phyloP scores from a whole-genome alignment of 2,797 vertebrate genomes.

The Hoplostethus atlanticus region DNA sequence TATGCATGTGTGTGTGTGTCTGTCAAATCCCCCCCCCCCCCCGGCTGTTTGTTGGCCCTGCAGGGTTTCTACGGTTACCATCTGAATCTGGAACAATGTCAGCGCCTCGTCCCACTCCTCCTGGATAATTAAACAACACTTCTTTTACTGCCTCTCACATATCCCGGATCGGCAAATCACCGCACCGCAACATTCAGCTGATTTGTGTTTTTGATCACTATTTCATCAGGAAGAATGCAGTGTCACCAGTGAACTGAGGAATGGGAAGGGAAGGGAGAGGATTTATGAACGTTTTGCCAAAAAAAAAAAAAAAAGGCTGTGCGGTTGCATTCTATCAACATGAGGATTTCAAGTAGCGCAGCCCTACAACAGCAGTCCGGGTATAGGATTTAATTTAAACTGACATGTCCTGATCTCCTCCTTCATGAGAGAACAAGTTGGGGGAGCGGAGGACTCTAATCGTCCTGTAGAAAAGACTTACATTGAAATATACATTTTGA shows the following conservation, averaged over 20 bases:
- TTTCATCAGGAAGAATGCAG: constrained; percentile 40
- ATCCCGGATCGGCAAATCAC: constrained; percentile 53
- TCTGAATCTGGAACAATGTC: constrained; percentile 53
- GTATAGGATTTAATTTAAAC: constrained; percentile 35
- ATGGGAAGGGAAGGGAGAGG: not conserved
- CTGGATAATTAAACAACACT: constrained; percentile 69
- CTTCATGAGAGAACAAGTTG: constrained; percentile 28
- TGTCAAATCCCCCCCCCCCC: constrained; percentile 25
- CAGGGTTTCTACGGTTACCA: constrained; percentile 60
- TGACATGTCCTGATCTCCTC: constrained; percentile 39
- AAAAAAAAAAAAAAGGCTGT: constrained; percentile 23
- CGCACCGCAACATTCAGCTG: constrained; percentile 62
- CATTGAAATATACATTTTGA: constrained; percentile 49
- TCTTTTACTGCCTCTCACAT: constrained; percentile 35
- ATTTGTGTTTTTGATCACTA: constrained; percentile 54
- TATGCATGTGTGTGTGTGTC: not conserved
- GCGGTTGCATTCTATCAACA: constrained; percentile 15
- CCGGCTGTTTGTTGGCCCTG: constrained; percentile 35
- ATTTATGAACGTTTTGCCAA: constrained; percentile 45
- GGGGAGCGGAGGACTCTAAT: constrained; percentile 30
- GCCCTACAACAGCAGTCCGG: constrained; percentile 30
- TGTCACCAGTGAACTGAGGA: constrained; percentile 15
- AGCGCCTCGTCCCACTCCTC: constrained; percentile 42
- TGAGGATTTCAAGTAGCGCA: constrained; percentile 31
- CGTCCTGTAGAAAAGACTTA: constrained; percentile 36